Evolutionary conservation across 1,140 invertebrate species (phyloP).

Genomic region (Pogonomyrmex barbatus): DNA sequence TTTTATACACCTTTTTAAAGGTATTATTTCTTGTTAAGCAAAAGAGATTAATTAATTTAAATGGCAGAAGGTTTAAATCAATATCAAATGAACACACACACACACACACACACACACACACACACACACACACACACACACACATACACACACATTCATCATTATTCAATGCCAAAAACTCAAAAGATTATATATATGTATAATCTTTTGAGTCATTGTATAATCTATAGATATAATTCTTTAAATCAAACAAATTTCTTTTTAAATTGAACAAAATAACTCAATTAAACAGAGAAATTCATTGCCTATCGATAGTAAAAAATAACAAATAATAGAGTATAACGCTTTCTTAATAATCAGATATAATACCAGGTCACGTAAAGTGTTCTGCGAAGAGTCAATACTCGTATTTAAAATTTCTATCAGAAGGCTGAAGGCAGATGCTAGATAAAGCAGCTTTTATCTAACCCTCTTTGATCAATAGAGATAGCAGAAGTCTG

Average conservation of each 20-base stretch:
- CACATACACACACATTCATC: too few species aligned
- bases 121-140: too few species aligned
- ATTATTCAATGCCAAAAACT: too few species aligned
- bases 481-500: constrained; percentile 2
- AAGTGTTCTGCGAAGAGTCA: not conserved
- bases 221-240: not conserved
- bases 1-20: not conserved
- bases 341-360: not conserved
- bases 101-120: too few species aligned
- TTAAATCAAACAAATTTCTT: not conserved
- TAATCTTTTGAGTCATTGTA: not conserved
- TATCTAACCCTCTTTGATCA: constrained; percentile 24
- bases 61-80: not conserved
- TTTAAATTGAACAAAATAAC: not conserved
- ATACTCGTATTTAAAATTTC: constrained; percentile 10
- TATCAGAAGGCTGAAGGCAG: not conserved
- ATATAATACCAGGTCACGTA: not conserved
- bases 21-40: constrained; percentile 15
- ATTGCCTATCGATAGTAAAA: not conserved
- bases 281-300: not conserved
- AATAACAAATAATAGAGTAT: not conserved
- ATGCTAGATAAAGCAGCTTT: constrained; percentile 24
- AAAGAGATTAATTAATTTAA: not conserved
- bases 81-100: not conserved
- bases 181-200: too few species aligned